phyloP scores from a whole-genome alignment of 2,113 vertebrate species.

The Microcebus tavaratra region DNA sequence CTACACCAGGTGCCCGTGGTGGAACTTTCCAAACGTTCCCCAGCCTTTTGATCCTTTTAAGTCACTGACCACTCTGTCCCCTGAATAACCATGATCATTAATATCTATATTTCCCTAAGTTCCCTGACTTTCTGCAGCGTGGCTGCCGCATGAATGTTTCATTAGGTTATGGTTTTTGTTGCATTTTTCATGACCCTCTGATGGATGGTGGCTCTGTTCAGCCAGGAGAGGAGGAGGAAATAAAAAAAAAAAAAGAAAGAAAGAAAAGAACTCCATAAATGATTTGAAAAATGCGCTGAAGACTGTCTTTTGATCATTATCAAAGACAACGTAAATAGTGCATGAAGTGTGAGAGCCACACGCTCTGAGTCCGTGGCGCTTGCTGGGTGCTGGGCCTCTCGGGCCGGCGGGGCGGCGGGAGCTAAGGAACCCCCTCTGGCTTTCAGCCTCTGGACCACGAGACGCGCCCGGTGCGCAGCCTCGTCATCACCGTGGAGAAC shows the following conservation, averaged over 20 bases:
- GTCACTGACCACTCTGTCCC: background rate
- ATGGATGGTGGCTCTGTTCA: constrained; percentile 26
- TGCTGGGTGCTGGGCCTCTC: background rate
- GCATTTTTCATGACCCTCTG: constrained; percentile 69
- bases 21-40: background rate
- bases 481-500: constrained; percentile 84
- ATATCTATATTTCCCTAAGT: background rate
- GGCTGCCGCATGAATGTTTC: constrained; percentile 57
- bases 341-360: background rate
- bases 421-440: background rate
- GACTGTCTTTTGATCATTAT: constrained; percentile 60
- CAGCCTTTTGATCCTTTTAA: background rate
- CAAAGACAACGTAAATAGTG: constrained; percentile 31
- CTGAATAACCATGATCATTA: background rate
- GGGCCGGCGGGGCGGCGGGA: background rate
- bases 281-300: constrained; percentile 48
- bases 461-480: background rate
- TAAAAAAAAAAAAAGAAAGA: background rate
- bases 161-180: constrained; percentile 54
- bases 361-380: background rate
- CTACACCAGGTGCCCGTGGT: fast-evolving
- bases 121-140: background rate
- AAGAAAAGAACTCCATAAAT: constrained; percentile 24
- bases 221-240: background rate
- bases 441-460: constrained; percentile 85